Evolutionary conservation across 2,888 invertebrate genomes (phyloP).

Genomic region (Druceiella hillmani): DNA sequence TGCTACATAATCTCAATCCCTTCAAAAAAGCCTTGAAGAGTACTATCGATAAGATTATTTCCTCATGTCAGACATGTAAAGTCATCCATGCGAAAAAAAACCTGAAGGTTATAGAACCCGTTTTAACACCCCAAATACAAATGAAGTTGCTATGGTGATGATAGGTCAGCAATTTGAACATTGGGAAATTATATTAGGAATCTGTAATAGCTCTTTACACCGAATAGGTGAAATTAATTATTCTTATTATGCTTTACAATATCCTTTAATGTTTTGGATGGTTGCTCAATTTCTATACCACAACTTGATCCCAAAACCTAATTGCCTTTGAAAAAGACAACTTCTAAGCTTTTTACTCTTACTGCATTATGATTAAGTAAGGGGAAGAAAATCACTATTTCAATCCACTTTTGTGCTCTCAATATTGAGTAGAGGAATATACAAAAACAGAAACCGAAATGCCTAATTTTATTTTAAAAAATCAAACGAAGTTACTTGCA

Average conservation of each 20-base stretch:
- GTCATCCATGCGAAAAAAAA: neutral
- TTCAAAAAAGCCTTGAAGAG: no score
- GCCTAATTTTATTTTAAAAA: neutral
- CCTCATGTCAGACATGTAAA: no score
- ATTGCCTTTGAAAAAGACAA: neutral
- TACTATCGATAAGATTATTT: no score
- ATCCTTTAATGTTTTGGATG: neutral
- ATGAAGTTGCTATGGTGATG: neutral
- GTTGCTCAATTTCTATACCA: neutral
- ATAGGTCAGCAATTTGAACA: neutral
- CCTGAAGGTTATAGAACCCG: neutral
- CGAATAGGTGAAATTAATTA: neutral
- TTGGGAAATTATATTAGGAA: constrained; percentile 1
- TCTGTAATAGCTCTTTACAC: neutral
- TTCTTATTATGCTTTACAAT: neutral
- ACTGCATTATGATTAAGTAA: neutral
- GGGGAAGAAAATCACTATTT: neutral
- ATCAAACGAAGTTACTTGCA: neutral
- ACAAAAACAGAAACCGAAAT: neutral
- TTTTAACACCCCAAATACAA: neutral
- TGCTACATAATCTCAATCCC: no score
- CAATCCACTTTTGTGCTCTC: neutral
- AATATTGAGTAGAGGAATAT: neutral
- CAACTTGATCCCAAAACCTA: neutral
- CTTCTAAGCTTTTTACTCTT: neutral